A percentile compares a stretch with the other conserved stretches of the same genome.
These are phyloP conservation scores for Pentalonia nigronervosa DNA, from an alignment of 1,140 invertebrate species.

Conservation along the genomic window DNA sequence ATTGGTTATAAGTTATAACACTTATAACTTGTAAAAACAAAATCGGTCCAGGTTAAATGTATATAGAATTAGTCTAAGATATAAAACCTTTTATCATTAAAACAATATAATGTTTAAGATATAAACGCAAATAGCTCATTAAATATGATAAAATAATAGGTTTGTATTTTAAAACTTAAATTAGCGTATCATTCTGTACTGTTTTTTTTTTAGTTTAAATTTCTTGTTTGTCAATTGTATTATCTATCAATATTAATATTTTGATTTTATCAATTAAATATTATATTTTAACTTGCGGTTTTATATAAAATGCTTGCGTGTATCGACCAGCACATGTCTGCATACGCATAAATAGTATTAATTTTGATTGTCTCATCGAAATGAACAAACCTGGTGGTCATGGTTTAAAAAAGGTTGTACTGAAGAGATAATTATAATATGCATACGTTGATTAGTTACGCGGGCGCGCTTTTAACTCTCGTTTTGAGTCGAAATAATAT, in stretches of 20 bases:
- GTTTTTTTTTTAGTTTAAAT: background rate
- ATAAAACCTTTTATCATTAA: background rate
- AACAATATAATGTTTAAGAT: background rate
- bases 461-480: background rate
- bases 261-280: background rate
- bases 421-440: background rate
- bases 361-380: background rate
- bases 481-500: background rate
- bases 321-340: no score
- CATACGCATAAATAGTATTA: background rate
- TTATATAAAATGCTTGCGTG: no score
- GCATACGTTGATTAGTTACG: no score
- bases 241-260: no score
- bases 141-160: background rate
- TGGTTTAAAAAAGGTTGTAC: background rate
- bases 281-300: background rate
- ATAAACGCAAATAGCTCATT: background rate
- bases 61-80: background rate
- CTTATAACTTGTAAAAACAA: background rate
- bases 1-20: no score
- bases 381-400: background rate
- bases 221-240: background rate
- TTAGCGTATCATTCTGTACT: background rate
- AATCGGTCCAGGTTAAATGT: background rate
- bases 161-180: background rate